phyloP scores from a whole-genome alignment of 1,140 invertebrate genomes.

The Propsilocerus akamusi region DNA sequence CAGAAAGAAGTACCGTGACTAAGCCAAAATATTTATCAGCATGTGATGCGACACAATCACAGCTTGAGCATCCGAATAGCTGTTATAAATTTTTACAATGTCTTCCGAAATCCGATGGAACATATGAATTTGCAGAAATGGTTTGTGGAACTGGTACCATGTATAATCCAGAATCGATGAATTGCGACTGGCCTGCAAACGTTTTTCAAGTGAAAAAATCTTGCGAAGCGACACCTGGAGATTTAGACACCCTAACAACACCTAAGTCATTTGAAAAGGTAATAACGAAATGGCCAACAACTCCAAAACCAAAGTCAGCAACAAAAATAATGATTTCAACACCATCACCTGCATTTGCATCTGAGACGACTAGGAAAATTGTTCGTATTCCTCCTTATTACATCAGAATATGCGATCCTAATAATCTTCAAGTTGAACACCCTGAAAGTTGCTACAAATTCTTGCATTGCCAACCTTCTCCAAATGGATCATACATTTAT shows the following conservation, averaged over 20 bases:
- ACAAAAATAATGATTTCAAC: neutral
- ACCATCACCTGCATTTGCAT: neutral
- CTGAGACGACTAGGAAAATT: neutral
- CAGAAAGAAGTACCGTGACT: too few species aligned
- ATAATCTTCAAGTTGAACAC: slow-evolving; percentile 24
- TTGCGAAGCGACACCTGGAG: slow-evolving; percentile 23
- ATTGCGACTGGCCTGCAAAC: slow-evolving; percentile 39
- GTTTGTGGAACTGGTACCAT: slow-evolving; percentile 34
- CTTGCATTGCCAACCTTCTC: slow-evolving; percentile 25
- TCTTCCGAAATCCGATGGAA: slow-evolving; percentile 13
- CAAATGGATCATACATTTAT: neutral
- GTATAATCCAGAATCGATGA: slow-evolving; percentile 37
- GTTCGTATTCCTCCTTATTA: neutral
- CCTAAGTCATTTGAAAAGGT: neutral
- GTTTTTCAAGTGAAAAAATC: slow-evolving; percentile 37
- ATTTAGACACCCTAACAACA: neutral
- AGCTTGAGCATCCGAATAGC: slow-evolving; percentile 27
- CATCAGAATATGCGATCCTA: slow-evolving; percentile 18
- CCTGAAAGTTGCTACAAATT: slow-evolving; percentile 29
- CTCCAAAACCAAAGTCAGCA: neutral
- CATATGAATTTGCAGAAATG: slow-evolving; percentile 28
- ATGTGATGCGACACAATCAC: neutral
- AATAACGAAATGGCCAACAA: neutral
- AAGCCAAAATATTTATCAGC: neutral
- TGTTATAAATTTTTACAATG: slow-evolving; percentile 42